Conservation (phyloP, 1,140 invertebrate genomes). For the Drosophila nikananu region DNA sequence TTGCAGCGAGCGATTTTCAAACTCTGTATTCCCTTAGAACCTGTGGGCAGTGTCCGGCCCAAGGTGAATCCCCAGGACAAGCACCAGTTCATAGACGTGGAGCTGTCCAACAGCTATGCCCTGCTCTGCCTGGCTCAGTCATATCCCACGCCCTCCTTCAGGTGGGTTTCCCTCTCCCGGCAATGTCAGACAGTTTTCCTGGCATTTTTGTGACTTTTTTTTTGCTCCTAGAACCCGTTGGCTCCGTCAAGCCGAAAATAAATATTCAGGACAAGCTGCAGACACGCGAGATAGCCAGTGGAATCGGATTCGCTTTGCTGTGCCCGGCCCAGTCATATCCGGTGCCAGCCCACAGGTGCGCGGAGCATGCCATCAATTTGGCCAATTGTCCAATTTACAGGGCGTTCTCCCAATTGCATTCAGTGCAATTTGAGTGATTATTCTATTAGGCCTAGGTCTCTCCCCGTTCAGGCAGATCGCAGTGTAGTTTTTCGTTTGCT, state of each 20-base stretch:
- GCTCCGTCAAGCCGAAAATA: conserved; percentile 90
- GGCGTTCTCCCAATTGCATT: conserved; percentile 10
- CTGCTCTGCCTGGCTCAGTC: conserved; percentile 88
- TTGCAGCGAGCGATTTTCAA: neutral
- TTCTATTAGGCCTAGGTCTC: conserved; percentile 85
- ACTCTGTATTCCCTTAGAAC: conserved; percentile 87
- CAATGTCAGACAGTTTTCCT: conserved; percentile 51
- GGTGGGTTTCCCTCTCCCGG: conserved; percentile 86
- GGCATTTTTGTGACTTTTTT: conserved; percentile 7
- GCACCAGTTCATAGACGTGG: conserved; percentile 87
- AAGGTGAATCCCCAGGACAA: conserved; percentile 87
- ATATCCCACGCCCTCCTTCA: conserved; percentile 90
- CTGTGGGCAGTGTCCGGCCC: conserved; percentile 91
- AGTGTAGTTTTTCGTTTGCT: neutral
- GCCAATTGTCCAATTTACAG: conserved; percentile 54
- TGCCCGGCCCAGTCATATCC: conserved; percentile 90
- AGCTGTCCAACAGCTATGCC: conserved; percentile 88
- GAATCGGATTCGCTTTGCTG: conserved; percentile 86
- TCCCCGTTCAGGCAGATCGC: conserved; percentile 57
- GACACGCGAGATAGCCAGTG: conserved; percentile 76
- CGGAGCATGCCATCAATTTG: conserved; percentile 58
- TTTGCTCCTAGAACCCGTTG: conserved; percentile 88
- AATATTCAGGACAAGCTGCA: conserved; percentile 86
- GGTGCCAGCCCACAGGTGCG: conserved; percentile 89
- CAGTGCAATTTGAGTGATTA: conserved; percentile 53